Conservation (phyloP, 2,113 vertebrate genomes). For the Mandrillus leucophaeus region DNA sequence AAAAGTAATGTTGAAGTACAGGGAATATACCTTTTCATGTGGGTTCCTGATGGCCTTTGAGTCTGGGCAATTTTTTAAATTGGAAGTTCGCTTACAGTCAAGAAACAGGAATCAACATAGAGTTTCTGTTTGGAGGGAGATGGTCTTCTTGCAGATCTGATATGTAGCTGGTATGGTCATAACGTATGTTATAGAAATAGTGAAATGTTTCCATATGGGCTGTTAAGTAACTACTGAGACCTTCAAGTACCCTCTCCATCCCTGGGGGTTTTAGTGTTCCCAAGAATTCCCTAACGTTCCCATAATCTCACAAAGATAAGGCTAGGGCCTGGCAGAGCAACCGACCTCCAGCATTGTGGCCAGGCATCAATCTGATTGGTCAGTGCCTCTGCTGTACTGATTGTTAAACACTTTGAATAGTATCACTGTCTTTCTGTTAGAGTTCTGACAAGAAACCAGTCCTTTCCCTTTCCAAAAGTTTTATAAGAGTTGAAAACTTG, state of each 20-base stretch:
- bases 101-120: background rate
- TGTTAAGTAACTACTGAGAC: background rate
- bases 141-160: background rate
- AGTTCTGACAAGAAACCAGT: background rate
- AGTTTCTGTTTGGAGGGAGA: background rate
- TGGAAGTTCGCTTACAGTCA: background rate
- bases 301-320: background rate
- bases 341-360: accelerated
- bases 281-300: background rate
- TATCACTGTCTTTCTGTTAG: background rate
- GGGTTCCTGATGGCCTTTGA: background rate
- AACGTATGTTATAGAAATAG: background rate
- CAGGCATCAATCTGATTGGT: background rate
- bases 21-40: background rate
- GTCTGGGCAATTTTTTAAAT: background rate
- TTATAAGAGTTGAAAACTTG: background rate
- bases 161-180: background rate
- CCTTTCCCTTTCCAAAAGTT: background rate
- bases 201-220: background rate
- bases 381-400: background rate
- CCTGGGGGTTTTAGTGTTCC: background rate
- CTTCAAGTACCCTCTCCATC: background rate
- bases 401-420: background rate
- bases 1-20: background rate
- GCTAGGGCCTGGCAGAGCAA: background rate